A percentile compares a stretch with the other conserved stretches of the same genome.
Conservation (phyloP, 1,140 invertebrate species). For the Zaprionus davidi region DNA sequence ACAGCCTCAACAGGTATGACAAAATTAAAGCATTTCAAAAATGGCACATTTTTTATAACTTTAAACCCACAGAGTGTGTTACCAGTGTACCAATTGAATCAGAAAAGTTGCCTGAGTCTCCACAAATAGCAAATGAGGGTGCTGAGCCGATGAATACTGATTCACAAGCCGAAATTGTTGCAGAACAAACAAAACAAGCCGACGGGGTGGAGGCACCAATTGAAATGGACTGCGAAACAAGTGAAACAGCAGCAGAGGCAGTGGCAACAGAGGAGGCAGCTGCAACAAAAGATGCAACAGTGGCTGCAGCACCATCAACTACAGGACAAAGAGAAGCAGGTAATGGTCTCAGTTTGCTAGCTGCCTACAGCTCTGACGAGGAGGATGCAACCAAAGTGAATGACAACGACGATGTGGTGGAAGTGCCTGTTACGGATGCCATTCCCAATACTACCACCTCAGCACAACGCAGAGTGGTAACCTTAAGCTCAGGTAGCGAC, state of each 20-base stretch:
- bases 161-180: background rate
- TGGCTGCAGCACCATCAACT: too few species aligned
- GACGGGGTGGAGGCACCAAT: background rate
- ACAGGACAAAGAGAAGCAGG: background rate
- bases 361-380: constrained; percentile 64
- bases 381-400: constrained; percentile 11
- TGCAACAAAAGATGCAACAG: background rate
- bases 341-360: constrained; percentile 62
- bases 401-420: constrained; percentile 60
- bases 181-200: too few species aligned
- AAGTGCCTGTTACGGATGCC: constrained; percentile 54
- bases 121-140: background rate
- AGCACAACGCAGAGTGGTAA: constrained; percentile 53
- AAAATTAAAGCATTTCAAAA: background rate
- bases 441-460: constrained; percentile 11
- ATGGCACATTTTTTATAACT: background rate
- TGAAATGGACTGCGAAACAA: constrained; percentile 1
- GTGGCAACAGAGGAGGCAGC: background rate
- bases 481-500: constrained; percentile 58
- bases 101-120: background rate
- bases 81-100: background rate
- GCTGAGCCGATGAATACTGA: constrained; percentile 2
- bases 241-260: background rate
- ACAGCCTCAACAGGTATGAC: background rate
- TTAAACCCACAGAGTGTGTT: background rate